These are phyloP conservation scores for Colius striatus DNA, from an alignment of 2,113 vertebrate species.

Conservation along the genomic window DNA sequence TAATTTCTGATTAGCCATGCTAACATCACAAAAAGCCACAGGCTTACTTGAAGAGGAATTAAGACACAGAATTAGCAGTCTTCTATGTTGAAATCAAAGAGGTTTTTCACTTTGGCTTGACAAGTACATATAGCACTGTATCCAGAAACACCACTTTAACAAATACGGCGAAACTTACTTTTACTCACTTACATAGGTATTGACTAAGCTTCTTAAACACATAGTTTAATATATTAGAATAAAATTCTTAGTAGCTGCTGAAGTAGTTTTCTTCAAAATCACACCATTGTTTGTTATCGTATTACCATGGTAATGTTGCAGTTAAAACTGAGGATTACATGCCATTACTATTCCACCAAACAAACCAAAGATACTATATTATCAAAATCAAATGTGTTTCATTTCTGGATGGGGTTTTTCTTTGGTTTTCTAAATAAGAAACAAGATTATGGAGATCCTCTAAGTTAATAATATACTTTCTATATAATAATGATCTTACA, in stretches of 20 bases:
- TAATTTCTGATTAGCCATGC: neutral
- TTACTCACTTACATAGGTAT: neutral
- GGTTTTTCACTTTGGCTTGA: neutral
- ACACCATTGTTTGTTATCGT: neutral
- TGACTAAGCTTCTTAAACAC: neutral
- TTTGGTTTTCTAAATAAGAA: neutral
- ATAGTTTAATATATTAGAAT: neutral
- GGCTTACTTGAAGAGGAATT: neutral
- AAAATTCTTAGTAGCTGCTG: neutral
- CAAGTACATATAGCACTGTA: neutral
- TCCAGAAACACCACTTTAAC: neutral
- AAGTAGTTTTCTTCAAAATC: neutral
- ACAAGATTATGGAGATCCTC: neutral
- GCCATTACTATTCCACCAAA: neutral
- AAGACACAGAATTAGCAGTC: neutral
- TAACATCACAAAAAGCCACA: neutral
- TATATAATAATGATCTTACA: neutral
- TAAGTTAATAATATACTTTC: neutral
- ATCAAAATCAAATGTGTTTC: neutral
- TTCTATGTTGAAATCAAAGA: neutral
- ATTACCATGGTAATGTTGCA: neutral
- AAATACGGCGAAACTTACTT: neutral
- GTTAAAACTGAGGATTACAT: neutral
- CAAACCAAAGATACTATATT: neutral
- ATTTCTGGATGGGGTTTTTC: neutral